Evolutionary conservation across 2,888 invertebrate species (phyloP), one percentile per base, ranked within the genome.

Genomic region (Trimorus sp.): DNA sequence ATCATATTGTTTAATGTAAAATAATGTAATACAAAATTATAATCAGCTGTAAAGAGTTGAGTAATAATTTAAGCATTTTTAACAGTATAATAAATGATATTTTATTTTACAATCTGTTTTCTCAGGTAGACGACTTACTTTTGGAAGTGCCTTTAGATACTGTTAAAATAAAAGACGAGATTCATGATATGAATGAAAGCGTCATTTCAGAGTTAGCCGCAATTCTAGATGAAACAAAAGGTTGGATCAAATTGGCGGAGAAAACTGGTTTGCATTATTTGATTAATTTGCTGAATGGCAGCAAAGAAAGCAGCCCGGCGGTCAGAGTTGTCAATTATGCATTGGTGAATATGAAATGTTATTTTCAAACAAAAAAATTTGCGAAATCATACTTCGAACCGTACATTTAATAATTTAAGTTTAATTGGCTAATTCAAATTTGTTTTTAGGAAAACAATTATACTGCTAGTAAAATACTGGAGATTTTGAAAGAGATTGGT

Each of bases 191-290:
- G 83, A 58, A 81, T 15, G 86, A 88, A 1, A 88, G 88, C 9
- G 92, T 26, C 26, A 26, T 26, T 26, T 26, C 26, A 26, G 26
- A 26, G 26, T 26, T 26, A 26, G 26, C 26, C 26, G 4, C 26
- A 26, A 87, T 93, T 53, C 90, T 96, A 79, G 94, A 95, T 89
- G 89, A 91, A 81, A 90, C 93, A 16, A 92, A 93, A 59, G 93
- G 93, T 36, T 96, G 95, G 95, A 92, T 93, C 56, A 92, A 91
- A 79, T 90, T 96, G 16, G 95, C 94, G 0, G 89, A 90, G 12
- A 91, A 93, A 1, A 90, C 95, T 62, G 92, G 93, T 7, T 92
- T 94, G 65, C 93, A 93, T 48, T 90, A 93, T 53, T 90, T 93
- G 58, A 86, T 92, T 0, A 92, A 92, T 62, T 92, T 94, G 85